These are phyloP conservation scores for Latheticus oryzae DNA, from an alignment of 2,888 invertebrate species.

Conservation along the genomic window DNA sequence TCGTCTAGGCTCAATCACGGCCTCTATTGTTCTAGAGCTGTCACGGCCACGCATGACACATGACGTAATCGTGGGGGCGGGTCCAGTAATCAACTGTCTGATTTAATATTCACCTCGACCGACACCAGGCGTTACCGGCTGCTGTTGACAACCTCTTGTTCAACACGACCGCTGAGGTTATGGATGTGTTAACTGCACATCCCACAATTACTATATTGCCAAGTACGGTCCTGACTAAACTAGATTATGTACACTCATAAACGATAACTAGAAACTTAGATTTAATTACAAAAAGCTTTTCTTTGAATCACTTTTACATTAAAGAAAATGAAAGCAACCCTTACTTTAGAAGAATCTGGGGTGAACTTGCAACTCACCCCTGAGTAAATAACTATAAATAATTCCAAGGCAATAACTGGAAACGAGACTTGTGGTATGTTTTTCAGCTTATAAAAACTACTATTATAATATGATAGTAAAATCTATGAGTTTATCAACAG, in stretches of 20 bases:
- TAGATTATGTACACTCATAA: too few species aligned
- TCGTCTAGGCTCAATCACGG: slow-evolving; percentile 62
- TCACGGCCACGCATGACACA: slow-evolving; percentile 64
- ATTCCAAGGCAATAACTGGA: too few species aligned
- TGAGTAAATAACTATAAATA: too few species aligned
- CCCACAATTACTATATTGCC: slow-evolving; percentile 61
- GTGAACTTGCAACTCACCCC: too few species aligned
- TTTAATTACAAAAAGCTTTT: too few species aligned
- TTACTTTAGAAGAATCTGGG: slow-evolving; percentile 2
- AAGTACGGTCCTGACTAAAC: too few species aligned
- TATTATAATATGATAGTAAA: too few species aligned
- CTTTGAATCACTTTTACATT: slow-evolving; percentile 5
- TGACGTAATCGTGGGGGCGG: slow-evolving; percentile 65
- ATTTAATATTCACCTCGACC: slow-evolving; percentile 65
- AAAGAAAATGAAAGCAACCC: slow-evolving; percentile 9
- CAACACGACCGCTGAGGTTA: slow-evolving; percentile 54
- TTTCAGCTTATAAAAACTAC: too few species aligned
- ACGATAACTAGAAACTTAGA: too few species aligned
- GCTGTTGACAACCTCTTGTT: slow-evolving; percentile 63
- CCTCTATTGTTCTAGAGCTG: slow-evolving; percentile 62
- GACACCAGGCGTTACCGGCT: slow-evolving; percentile 61
- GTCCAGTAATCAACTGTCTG: slow-evolving; percentile 65
- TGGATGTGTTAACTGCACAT: slow-evolving; percentile 60
- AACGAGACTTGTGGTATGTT: too few species aligned
- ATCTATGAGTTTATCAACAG: too few species aligned